A percentile compares a stretch with the other conserved stretches of the same genome.
These are phyloP conservation scores for Malthinus flaveolus DNA, from an alignment of 2,888 invertebrate genomes.

Conservation along the genomic window DNA sequence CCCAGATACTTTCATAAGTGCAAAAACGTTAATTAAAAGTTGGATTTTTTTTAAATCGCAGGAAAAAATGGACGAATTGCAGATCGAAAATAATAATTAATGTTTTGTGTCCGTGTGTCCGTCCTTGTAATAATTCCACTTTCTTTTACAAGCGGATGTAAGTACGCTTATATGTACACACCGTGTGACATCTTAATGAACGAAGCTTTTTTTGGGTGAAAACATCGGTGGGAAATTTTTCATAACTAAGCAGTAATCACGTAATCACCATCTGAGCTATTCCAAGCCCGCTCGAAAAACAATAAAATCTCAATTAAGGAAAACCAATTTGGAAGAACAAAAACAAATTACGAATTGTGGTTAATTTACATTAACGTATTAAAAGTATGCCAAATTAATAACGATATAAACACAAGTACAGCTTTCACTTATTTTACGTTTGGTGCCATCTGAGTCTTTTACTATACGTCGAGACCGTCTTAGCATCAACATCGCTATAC, in stretches of 20 bases:
- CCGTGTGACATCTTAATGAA: too few relatives aligned
- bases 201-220: too few relatives aligned
- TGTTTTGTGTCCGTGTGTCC: slow-evolving; percentile 2
- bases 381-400: slow-evolving; percentile 24
- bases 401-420: slow-evolving; percentile 14
- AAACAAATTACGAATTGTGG: slow-evolving; percentile 3
- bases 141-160: slow-evolving; percentile 6
- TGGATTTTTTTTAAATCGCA: too few relatives aligned
- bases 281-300: neutral
- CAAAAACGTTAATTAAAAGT: too few relatives aligned
- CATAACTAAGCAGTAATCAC: too few relatives aligned
- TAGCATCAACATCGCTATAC: slow-evolving; percentile 41
- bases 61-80: too few relatives aligned
- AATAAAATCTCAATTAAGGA: neutral
- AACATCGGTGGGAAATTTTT: too few relatives aligned
- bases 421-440: slow-evolving; percentile 27
- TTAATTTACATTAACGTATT: neutral
- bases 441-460: slow-evolving; percentile 22
- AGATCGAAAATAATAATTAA: too few relatives aligned
- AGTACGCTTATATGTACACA: neutral
- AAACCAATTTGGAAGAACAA: neutral
- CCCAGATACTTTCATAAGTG: too few relatives aligned
- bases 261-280: too few relatives aligned
- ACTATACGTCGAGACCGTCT: slow-evolving; percentile 34
- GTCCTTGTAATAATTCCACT: slow-evolving; percentile 3